Percentiles rank a stretch among this genome's conserved stretches.
These are phyloP conservation scores for Nyctalus aviator DNA, from an alignment of 2,797 vertebrate species.

Conservation along the genomic window DNA sequence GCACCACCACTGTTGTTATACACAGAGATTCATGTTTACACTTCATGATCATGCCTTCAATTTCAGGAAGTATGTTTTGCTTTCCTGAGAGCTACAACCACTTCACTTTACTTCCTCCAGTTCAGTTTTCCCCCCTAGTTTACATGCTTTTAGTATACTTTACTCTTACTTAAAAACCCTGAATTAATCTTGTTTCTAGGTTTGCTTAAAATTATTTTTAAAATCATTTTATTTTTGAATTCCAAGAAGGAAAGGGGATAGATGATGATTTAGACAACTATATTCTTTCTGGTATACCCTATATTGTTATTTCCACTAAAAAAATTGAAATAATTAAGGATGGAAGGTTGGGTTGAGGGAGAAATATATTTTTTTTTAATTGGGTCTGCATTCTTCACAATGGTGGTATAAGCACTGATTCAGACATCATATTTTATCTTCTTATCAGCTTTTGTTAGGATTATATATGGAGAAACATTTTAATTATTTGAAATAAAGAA, in stretches of 20 bases:
- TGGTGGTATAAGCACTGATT: neutral
- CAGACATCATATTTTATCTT: neutral
- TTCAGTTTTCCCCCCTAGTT: neutral
- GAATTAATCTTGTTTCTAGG: neutral
- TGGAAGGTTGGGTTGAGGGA: neutral
- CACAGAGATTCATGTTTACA: neutral
- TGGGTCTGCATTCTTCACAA: neutral
- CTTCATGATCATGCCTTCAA: neutral
- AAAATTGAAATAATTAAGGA: neutral
- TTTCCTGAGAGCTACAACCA: neutral
- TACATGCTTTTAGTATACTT: neutral
- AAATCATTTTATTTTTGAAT: neutral
- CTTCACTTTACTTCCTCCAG: neutral
- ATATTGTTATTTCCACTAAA: constrained; percentile 3
- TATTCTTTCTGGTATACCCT: neutral
- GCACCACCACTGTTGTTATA: neutral
- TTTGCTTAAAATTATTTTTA: neutral
- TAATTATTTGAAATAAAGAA: neutral
- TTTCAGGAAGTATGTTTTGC: neutral
- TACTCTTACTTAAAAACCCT: constrained; percentile 11
- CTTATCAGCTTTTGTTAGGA: neutral
- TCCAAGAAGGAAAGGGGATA: neutral
- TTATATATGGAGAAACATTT: neutral
- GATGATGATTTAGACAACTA: neutral
- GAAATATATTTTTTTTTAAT: neutral